Evolutionary conservation across 2,113 vertebrate species (phyloP).

Genomic region (Corythornis vintsioides): DNA sequence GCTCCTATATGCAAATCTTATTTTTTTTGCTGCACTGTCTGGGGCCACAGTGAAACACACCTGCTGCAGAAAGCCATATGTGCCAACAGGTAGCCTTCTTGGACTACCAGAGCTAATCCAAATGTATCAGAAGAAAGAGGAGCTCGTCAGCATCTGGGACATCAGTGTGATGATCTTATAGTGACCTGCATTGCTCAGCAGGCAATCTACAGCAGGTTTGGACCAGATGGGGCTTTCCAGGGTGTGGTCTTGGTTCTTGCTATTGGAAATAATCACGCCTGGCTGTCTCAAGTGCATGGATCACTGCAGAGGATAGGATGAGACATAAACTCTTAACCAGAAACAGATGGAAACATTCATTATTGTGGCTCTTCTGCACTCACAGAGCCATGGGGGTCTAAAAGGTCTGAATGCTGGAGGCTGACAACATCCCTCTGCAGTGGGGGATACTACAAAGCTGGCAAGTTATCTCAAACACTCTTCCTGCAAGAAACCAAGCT

Average conservation of each 20-base stretch:
- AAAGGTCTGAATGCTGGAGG: not conserved
- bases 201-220: not conserved
- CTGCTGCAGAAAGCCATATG: not conserved
- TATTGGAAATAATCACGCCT: constrained; percentile 2
- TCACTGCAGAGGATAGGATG: not conserved
- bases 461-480: not conserved
- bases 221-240: constrained; percentile 29
- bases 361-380: not conserved
- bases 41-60: not conserved
- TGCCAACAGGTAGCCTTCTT: accelerated
- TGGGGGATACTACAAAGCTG: not conserved
- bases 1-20: not conserved
- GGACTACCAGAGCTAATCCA: not conserved
- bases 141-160: not conserved
- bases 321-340: not conserved
- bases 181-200: not conserved
- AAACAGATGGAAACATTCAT: constrained; percentile 44
- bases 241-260: constrained; percentile 2
- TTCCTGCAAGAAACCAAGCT: not conserved
- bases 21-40: accelerated
- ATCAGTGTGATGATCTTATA: not conserved
- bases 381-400: not conserved
- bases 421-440: not conserved
- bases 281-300: not conserved
- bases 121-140: not conserved